These are phyloP conservation scores for Falco concolor DNA, from an alignment of 2,797 vertebrate genomes.

Conservation along the genomic window DNA sequence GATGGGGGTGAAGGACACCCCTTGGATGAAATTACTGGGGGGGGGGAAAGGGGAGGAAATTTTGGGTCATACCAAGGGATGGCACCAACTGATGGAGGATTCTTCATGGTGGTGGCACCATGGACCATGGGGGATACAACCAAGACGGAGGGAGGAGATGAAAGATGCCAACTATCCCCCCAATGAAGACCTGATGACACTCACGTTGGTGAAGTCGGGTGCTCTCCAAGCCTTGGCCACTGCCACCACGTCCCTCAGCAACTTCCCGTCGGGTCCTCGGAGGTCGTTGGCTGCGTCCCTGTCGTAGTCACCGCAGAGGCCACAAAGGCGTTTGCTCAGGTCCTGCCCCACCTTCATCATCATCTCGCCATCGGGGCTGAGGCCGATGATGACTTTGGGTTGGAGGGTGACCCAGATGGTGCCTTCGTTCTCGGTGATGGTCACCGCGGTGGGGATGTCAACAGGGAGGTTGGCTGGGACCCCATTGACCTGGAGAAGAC, in stretches of 20 bases:
- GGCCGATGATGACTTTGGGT: rapidly evolving
- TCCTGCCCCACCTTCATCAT: neutral
- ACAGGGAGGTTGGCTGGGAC: rapidly evolving
- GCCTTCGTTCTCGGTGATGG: rapidly evolving
- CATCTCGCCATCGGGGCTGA: neutral
- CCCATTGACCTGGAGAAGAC: neutral
- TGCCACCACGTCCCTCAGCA: rapidly evolving
- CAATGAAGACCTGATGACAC: rapidly evolving
- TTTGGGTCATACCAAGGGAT: too few relatives aligned
- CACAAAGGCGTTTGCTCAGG: neutral
- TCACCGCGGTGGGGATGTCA: rapidly evolving
- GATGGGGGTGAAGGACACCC: neutral
- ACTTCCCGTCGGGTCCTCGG: rapidly evolving
- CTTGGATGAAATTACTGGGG: neutral
- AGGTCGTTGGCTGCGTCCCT: neutral
- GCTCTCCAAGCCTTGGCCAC: neutral
- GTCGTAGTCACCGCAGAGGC: neutral
- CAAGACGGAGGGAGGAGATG: rapidly evolving
- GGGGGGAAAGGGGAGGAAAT: too few relatives aligned
- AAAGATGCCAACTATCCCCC: rapidly evolving
- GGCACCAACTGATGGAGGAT: rapidly evolving
- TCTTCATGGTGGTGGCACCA: neutral
- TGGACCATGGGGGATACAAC: neutral
- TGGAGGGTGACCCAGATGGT: neutral
- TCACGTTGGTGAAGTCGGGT: neutral